These are phyloP conservation scores for Mormyrops attenuatus DNA, from an alignment of 2,797 vertebrate genomes.

Conservation along the genomic window DNA sequence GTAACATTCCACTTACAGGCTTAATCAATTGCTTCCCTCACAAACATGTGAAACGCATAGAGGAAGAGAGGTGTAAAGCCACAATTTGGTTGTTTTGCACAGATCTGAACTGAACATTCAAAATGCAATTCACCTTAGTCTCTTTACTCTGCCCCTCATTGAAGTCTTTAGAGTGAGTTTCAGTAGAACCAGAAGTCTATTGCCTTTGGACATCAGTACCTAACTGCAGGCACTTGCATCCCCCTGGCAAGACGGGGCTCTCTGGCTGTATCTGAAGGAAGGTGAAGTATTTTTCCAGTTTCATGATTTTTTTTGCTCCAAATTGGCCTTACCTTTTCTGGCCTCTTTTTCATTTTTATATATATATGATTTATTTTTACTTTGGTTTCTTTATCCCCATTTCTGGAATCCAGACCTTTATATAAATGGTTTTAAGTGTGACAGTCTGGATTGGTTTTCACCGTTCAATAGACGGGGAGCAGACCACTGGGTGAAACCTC, in stretches of 20 bases:
- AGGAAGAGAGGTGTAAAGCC: not conserved
- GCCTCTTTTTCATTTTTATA: slow-evolving; percentile 28
- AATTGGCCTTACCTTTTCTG: slow-evolving; percentile 43
- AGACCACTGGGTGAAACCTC: not conserved
- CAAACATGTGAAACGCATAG: not conserved
- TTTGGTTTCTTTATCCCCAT: slow-evolving; percentile 14
- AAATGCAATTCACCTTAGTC: slow-evolving; percentile 48
- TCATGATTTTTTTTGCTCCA: slow-evolving; percentile 43
- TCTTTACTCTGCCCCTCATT: slow-evolving; percentile 47
- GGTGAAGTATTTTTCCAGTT: slow-evolving; percentile 52
- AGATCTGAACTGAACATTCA: slow-evolving; percentile 35
- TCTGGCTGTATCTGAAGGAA: slow-evolving; percentile 46
- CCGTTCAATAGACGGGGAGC: not conserved
- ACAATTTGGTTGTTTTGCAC: not conserved
- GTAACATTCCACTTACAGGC: not conserved
- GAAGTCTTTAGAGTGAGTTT: slow-evolving; percentile 51
- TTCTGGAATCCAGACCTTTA: slow-evolving; percentile 21
- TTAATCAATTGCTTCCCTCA: not conserved
- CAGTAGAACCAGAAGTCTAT: slow-evolving; percentile 74
- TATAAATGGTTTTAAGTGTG: slow-evolving; percentile 16
- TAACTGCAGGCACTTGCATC: slow-evolving; percentile 64
- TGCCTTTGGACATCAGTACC: slow-evolving; percentile 68
- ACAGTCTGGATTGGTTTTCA: slow-evolving; percentile 15
- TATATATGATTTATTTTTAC: slow-evolving; percentile 6
- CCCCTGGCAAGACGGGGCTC: slow-evolving; percentile 55